Evolutionary conservation across 2,113 vertebrate genomes (phyloP).

Genomic region (Psammodynastes pulverulentus): DNA sequence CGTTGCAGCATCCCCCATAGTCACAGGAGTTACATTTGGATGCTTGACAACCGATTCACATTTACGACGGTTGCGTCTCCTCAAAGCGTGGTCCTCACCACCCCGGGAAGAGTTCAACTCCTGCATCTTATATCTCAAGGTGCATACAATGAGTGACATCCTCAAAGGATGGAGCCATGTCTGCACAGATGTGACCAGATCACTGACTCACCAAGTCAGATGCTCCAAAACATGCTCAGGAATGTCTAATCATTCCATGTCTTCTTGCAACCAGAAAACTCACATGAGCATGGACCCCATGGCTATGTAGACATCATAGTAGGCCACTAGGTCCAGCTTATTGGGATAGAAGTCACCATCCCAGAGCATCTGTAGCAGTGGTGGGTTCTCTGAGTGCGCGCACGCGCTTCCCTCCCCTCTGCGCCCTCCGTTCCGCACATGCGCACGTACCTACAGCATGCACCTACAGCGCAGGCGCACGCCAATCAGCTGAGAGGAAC

Average conservation of each 20-base stretch:
- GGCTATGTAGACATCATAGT: not conserved
- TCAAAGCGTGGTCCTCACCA: no score
- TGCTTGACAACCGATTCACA: no score
- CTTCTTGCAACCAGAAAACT: not conserved
- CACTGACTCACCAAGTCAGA: not conserved
- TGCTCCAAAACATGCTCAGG: not conserved
- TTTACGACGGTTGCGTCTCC: no score
- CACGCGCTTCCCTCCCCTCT: no score
- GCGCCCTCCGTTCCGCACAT: no score
- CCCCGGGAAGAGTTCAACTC: not conserved
- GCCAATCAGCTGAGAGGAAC: no score
- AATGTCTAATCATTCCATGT: not conserved
- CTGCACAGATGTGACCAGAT: not conserved
- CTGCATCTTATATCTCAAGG: not conserved
- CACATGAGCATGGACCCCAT: not conserved
- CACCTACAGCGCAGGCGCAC: no score
- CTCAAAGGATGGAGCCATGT: not conserved
- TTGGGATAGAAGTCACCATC: no score
- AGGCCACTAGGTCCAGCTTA: not conserved
- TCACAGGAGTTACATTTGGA: no score
- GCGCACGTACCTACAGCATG: no score
- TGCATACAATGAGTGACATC: not conserved
- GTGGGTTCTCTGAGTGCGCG: no score
- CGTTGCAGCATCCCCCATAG: no score
- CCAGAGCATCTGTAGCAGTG: not conserved